Evolutionary conservation across 2,113 vertebrate genomes (phyloP).

Genomic region (Hemiprocne comata): DNA sequence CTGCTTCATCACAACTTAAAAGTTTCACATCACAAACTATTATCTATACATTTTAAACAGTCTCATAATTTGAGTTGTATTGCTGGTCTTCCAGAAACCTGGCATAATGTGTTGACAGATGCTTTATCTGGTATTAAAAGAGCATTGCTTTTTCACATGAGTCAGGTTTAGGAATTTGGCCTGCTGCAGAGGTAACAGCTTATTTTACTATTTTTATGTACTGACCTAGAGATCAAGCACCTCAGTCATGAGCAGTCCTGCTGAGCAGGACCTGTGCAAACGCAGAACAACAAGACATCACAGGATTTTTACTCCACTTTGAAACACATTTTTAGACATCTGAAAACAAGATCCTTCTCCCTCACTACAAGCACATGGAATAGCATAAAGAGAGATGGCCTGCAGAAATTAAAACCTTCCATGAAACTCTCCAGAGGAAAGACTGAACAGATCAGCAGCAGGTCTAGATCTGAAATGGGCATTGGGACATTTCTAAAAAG

Average conservation of each 20-base stretch:
- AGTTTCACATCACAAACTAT: background rate
- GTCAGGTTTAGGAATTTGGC: background rate
- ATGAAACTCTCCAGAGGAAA: background rate
- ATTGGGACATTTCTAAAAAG: background rate
- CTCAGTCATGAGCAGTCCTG: background rate
- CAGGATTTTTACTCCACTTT: background rate
- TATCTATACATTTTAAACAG: background rate
- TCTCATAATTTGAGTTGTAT: background rate
- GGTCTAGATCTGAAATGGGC: background rate
- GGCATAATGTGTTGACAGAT: background rate
- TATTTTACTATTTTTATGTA: background rate
- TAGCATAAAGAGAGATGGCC: background rate
- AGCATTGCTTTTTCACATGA: background rate
- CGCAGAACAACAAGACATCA: background rate
- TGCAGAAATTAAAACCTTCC: background rate
- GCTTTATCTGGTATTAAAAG: background rate
- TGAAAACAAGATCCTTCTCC: background rate
- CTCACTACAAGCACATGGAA: background rate
- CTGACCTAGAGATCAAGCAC: background rate
- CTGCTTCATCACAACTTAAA: background rate
- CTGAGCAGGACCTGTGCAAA: background rate
- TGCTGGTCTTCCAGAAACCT: background rate
- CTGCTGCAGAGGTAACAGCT: background rate
- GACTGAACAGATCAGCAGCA: background rate
- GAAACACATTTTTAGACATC: background rate